Conservation (phyloP, 2,888 invertebrate species). For the Eupithecia insigniata region DNA sequence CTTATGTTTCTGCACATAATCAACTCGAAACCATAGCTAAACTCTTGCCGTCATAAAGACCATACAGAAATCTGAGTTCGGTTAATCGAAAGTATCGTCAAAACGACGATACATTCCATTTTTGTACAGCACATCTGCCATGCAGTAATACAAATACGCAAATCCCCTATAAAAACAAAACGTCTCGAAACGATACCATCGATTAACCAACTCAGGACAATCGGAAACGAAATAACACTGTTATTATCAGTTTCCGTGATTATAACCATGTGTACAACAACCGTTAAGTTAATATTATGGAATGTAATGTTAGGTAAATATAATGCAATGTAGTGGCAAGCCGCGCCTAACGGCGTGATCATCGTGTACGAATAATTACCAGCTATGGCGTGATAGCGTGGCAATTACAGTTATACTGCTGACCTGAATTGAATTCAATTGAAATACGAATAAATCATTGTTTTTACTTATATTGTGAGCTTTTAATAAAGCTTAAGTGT, state of each 20-base stretch:
- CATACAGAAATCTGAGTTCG: not conserved
- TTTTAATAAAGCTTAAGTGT: no score
- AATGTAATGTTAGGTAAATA: not conserved
- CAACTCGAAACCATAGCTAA: not conserved
- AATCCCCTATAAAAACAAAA: no score
- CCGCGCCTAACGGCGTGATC: slow-evolving; percentile 10
- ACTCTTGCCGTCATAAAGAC: not conserved
- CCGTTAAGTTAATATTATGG: not conserved
- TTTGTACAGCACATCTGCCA: no score
- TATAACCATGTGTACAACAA: not conserved
- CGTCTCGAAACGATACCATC: no score
- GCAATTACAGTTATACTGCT: slow-evolving; percentile 1
- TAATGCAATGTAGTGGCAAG: slow-evolving; percentile 14
- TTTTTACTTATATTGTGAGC: not conserved
- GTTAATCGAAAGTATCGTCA: not conserved
- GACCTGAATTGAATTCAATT: not conserved
- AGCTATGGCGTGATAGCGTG: not conserved
- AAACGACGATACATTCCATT: not conserved
- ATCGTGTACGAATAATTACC: slow-evolving; percentile 16
- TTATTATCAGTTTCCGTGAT: not conserved
- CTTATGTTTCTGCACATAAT: not conserved
- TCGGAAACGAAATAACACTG: not conserved
- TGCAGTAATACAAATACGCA: no score
- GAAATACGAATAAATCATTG: not conserved
- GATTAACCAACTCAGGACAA: not conserved